Base-by-base conservation (phyloP, 2,888 invertebrate genomes). In the Coenonympha arcania region DNA sequence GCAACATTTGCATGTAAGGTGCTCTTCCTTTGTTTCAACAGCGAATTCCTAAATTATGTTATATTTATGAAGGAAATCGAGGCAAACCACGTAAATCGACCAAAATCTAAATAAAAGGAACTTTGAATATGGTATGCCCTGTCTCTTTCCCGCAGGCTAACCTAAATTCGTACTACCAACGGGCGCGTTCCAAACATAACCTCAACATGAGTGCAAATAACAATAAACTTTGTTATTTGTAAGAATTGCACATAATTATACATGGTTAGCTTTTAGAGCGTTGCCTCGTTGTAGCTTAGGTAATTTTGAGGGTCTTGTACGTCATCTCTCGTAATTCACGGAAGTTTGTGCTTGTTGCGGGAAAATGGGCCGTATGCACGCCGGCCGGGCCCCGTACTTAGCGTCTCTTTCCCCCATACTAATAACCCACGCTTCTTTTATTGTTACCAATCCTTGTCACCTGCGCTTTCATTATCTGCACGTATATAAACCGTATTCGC, bases 351-450 rank as follows among this genome's bases (percentile, higher is more conserved):
- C 69, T 37, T 83, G 84, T 77, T 69, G 79, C 57, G 64, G 76
- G 44, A 84, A 76, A 71, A 72, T 69, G 59, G 66, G 73, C 79
- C 73, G 73, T 77, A 79, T 63, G 71, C 56, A n/a, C 71, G 72
- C 73, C 75, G 75, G 77, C 69, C 73, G n/a, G n/a, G n/a, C n/a
- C n/a, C 69, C 70, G 64, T 62, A 57, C 50, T 56, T 63, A 48
- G 59, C 58, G 65, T 73, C 71, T 75, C 70, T 74, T 77, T 76
- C 73, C 74, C 76, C 71, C 76, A 66, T 70, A 66, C 68, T 76
- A 79, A 79, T 79, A 82, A 77, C 77, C 79, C 82, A 79, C 81
- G 80, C 79, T 77, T 75, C 74, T 79, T 76, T 39, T 76, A 80
- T 78, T 77, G 78, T 73, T 69, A 71, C 71, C 69, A 71, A 76